Evolutionary conservation across 2,113 vertebrate species (phyloP), one percentile per base, ranked within the genome.

Genomic region (Urocynchramus pylzowi): DNA sequence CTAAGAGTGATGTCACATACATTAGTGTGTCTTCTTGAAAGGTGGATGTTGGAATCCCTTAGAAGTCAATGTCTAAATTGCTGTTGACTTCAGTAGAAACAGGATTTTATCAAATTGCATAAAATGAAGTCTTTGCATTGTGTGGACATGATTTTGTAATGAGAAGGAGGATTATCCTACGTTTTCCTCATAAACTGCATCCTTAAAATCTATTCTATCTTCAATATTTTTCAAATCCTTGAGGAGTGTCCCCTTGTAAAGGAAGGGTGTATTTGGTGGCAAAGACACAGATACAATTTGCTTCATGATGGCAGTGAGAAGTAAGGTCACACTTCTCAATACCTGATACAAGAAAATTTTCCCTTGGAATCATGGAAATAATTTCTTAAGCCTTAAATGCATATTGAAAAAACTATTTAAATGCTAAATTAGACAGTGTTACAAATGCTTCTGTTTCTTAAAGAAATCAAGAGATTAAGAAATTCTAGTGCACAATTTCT

Each of bases 401-500:
- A 4, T 61, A 20, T 20, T 75, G 26, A 84, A 80, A 96, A 76
- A 44, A 10, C 79, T 47, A 3, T 77, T 70, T 30, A 50, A 59
- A 37, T 90, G 64, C 70, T 52, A 87, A 96, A 97, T 84, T 56
- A 96, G 79, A 70, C 53, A 76, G 59, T 53, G 6, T 81, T 92
- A 52, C 37, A 78, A 80, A 92, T 84, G 61, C 47, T 88, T 60
- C 68, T 53, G 24, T 95, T 95, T 86, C 85, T 89, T 95, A 89
- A 90, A 69, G 53, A 89, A 92, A 81, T 75, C 28, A 56, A 50
- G 27, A 90, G 69, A 85, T 73, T 80, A 28, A 89, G n/a, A 94
- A 54, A 83, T 71, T 84, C 81, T 26, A 91, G 95, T 71, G 50
- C 95, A 76, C 67, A 73, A 11, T 96, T 96, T 92, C 96, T 97